These are phyloP conservation scores for Drosophila anomelani DNA, from an alignment of 2,888 invertebrate genomes.

Conservation along the genomic window DNA sequence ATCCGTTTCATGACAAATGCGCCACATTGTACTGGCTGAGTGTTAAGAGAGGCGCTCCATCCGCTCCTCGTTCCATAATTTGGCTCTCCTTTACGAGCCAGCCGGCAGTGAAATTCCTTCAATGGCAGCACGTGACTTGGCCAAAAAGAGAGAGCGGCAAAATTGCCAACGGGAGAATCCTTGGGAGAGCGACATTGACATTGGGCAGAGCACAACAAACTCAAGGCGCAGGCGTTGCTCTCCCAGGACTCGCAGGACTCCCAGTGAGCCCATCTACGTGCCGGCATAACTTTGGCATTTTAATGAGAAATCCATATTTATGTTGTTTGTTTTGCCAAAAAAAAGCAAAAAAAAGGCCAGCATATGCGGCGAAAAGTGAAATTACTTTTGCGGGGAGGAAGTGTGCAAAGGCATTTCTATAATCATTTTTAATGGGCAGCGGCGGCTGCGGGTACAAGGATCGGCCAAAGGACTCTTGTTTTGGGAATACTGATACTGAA, in stretches of 20 bases:
- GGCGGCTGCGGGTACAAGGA: slow-evolving; percentile 47
- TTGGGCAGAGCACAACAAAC: slow-evolving; percentile 51
- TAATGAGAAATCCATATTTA: slow-evolving; percentile 82
- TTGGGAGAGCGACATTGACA: slow-evolving; percentile 62
- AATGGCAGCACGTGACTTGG: slow-evolving; percentile 76
- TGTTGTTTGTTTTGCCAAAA: slow-evolving; percentile 76
- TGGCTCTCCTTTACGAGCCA: slow-evolving; percentile 43
- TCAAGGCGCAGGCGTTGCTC: slow-evolving; percentile 48
- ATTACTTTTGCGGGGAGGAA: slow-evolving; percentile 49
- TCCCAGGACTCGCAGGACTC: slow-evolving; percentile 20
- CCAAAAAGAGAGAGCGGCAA: slow-evolving; percentile 26
- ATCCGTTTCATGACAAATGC: slow-evolving; percentile 80
- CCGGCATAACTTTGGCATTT: slow-evolving; percentile 73
- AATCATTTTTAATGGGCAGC: slow-evolving; percentile 71
- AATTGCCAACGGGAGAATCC: slow-evolving; percentile 12
- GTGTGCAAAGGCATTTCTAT: slow-evolving; percentile 49
- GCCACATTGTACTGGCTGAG: slow-evolving; percentile 69
- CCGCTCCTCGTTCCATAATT: not conserved
- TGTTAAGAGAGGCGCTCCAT: slow-evolving; percentile 53
- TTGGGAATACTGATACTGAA: not conserved
- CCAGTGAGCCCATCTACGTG: slow-evolving; percentile 52
- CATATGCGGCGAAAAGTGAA: slow-evolving; percentile 77
- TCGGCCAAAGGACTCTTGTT: slow-evolving; percentile 28
- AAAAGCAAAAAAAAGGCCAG: slow-evolving; percentile 44
- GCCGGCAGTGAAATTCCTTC: slow-evolving; percentile 78